Evolutionary conservation across 2,797 vertebrate species (phyloP).

Genomic region (Falco concolor): DNA sequence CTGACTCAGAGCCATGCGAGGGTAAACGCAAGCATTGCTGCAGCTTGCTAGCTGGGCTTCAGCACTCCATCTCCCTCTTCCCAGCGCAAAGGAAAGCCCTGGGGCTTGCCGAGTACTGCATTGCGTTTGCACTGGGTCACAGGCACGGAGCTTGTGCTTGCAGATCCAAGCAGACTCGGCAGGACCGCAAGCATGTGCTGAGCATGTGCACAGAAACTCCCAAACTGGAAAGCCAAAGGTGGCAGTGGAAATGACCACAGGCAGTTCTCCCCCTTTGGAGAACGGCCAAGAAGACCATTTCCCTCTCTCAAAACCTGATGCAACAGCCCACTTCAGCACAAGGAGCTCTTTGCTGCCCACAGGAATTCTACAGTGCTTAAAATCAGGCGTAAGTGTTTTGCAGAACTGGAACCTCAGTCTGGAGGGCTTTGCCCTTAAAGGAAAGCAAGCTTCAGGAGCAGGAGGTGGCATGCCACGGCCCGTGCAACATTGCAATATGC

Average conservation of each 20-base stretch:
- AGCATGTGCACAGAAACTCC: neutral
- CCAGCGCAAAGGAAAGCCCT: neutral
- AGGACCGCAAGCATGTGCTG: neutral
- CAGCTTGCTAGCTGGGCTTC: neutral
- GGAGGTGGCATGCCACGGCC: neutral
- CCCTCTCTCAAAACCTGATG: neutral
- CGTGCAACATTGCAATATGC: neutral
- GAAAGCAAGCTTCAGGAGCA: neutral
- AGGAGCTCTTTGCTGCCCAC: neutral
- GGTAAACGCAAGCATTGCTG: neutral
- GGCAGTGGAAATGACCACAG: fast-evolving
- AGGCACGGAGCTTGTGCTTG: neutral
- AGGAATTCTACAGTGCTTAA: neutral
- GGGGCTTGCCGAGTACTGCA: neutral
- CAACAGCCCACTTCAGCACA: neutral
- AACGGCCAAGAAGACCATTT: neutral
- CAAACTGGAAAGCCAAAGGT: neutral
- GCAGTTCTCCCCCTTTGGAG: neutral
- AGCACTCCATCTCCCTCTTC: neutral
- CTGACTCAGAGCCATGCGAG: neutral
- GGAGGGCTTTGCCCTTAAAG: neutral
- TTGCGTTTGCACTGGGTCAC: neutral
- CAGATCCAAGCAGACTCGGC: neutral
- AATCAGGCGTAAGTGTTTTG: neutral
- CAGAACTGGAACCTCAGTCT: neutral